Evolutionary conservation across 2,888 invertebrate species (phyloP), one percentile per base, ranked within the genome.

Genomic region (Icerya purchasi): DNA sequence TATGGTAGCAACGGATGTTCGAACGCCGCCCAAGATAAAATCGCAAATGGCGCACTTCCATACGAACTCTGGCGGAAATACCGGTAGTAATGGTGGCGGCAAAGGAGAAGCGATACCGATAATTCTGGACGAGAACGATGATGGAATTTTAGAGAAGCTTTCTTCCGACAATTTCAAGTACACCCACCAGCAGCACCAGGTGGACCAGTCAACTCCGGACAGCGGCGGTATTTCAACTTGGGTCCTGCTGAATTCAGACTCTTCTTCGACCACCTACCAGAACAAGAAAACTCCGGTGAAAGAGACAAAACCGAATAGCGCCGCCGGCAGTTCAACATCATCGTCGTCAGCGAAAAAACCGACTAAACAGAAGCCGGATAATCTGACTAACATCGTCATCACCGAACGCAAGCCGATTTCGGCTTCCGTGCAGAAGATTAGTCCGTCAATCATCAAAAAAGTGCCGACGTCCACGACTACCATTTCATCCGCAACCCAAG

Each of bases 141-240:
- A 64, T 1, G 63, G 64, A 54, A 70, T 62, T 60, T 71, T 70
- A 63, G 71, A 71, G 58, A 73, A 72, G 68, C 60, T 70, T 10
- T 61, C 63, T 1, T 60, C 62, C 1, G 61, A 61, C 18, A 57
- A 62, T 20, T 57, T 60, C 54, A 58, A 58, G 52, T 61, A 61
- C 52, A 56, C 59, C 10, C 61, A 61, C 22, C 53, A 56, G 20
- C 57, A 59, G 24, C n/a, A n/a, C n/a, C n/a, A n/a, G n/a, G n/a
- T n/a, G n/a, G n/a, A n/a, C n/a, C n/a, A n/a, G n/a, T 61, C 63
- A 5, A 62, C 61, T 21, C 63, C 64, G 5, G 14, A 36, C 14
- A 36, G 14, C 36, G 36, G 36, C 36, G 83, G 83, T 1, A 75
- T 85, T 62, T 85, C 84, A 0, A 85, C 86, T 0, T 86, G 85